Base-by-base conservation (phyloP, 2,797 vertebrate genomes). In the Lateolabrax maculatus region DNA sequence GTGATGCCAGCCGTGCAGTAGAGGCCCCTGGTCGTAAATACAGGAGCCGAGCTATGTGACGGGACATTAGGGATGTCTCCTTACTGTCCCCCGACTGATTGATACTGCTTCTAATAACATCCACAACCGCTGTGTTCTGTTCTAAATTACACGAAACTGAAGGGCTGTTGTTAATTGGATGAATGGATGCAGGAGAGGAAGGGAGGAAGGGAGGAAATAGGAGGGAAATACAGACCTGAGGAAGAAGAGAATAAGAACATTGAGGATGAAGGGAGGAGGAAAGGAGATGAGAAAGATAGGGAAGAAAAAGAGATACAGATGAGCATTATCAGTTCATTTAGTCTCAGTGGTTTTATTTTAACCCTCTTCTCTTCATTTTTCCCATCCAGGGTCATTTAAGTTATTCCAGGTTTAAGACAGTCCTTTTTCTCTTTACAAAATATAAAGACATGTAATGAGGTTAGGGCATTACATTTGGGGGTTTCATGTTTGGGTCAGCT, bases 11-110 rank as follows among this genome's bases (percentile, higher is more conserved):
- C 95, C 95, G 95, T 91, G 93, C 95, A 95, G 95, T 89, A 93
- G 94, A 93, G 93, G 85, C 96, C 96, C 93, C 94, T 85, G 94
- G 96, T 94, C 93, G 93, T 96, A 96, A 96, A 97, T 96, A 90
- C 65, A 57, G 84, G 80, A 79, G 85, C 70, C 9, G 62, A 76
- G 86, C 75, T 62, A 74, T 13, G 81, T 89, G 86, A 92, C 75
- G 81, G 85, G 62, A 79, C 88, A 88, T 91, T 89, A 93, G 85
- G 84, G 84, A 86, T 29, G 83, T 88, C 80, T 92, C 86, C 78
- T 88, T 79, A 88, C 85, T 86, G 93, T 95, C 95, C 96, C 88
- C 90, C 81, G 93, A 91, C 96, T 97, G 97, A 97, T 96, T 96
- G 97, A 97, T 96, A 85, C 87, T 7, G 12, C 64, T 91, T 93